Evolutionary conservation across 2,888 invertebrate genomes (phyloP), one percentile per base, ranked within the genome.

Genomic region (Sclerodermus sp.): DNA sequence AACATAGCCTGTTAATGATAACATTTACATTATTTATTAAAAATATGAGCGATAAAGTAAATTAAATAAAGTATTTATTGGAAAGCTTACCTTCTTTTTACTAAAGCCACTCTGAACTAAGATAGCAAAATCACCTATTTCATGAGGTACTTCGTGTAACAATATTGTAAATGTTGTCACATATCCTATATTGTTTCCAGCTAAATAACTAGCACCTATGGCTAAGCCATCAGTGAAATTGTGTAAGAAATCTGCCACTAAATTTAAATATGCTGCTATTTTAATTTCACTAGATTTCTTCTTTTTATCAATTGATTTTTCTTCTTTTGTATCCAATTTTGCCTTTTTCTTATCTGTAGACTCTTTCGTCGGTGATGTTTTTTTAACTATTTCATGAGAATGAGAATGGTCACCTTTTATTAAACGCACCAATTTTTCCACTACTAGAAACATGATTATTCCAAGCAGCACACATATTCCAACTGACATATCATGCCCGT

Each of bases 201-300:
- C 96, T 68, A 97, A 85, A 77, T 90, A 98, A 1, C 97, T 97
- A 1, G 98, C 98, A 43, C 99, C 99, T 74, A 99, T 98, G 16
- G 99, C 99, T 53, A 99, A 81, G 16, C 99, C 99, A 83, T 99
- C 99, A 10, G 99, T 99, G 73, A 99, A 97, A 80, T 99, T 99
- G 78, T 99, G 99, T 12, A 95, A 88, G 78, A 97, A 97, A 79
- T 99, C 99, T 31, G 99, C 99, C 45, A 93, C 97, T 60, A 99
- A 81, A 80, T 99, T 99, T 56, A 99, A 82, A 77, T 97, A 99
- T 1, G 96, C 96, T 31, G 93, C 86, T 12, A 94, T 90, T 79
- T 90, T 87, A 44, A 93, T 87, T 45, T 86, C 83, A 30, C 39
- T 39, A n/a, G 15, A 45, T 34, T 29, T 47, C 36, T 46, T 42